Evolutionary conservation across 2,888 invertebrate genomes (phyloP), one percentile per base, ranked within the genome.

Genomic region (Dynastes grantii): DNA sequence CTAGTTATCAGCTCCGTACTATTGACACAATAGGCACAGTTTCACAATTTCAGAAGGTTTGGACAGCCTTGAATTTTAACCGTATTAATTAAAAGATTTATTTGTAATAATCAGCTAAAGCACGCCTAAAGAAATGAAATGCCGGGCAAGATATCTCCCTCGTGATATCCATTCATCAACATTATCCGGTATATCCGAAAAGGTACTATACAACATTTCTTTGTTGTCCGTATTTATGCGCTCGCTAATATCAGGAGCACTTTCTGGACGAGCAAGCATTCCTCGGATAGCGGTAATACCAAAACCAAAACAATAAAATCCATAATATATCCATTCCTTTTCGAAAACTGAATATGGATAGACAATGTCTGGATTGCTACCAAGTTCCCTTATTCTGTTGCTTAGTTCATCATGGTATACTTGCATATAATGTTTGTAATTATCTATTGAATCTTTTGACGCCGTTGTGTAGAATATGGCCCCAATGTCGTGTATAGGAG

Each of bases 291-390:
- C 40, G 1, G 53, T 13, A 16, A 53, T 5, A 4, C 45, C 11
- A 11, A 73, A 40, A 11, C 73, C 58, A 32, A 73, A 11, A 8
- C 29, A n/a, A 16, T 40, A 73, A 5, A 61, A 11, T 11, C 58
- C 73, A 40, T 58, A 37, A 40, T 22, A n/a, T 11, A n/a, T 61
- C 58, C 58, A 58, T n/a, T 73, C 58, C 16, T 58, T 40, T 73
- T 73, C 73, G 37, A 73, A 58, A 9, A 45, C 40, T 1, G 73
- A 58, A n/a, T 22, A 37, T 1, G 73, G 73, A 58, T 73, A 73
- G 16, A 73, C 13, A 58, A 40, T 58, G 0, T 58, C 58, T 9
- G 73, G 73, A 61, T 73, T 45, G 16, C 73, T 73, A 27, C 73
- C 73, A 9, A 73, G 45, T 73, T 73, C 73, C 22, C 5, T 73